Percentiles rank a stretch among this genome's conserved stretches.
These are phyloP conservation scores for Holothuria leucospilota DNA, from an alignment of 53 echinoderm and acorn worm species.

Conservation along the genomic window DNA sequence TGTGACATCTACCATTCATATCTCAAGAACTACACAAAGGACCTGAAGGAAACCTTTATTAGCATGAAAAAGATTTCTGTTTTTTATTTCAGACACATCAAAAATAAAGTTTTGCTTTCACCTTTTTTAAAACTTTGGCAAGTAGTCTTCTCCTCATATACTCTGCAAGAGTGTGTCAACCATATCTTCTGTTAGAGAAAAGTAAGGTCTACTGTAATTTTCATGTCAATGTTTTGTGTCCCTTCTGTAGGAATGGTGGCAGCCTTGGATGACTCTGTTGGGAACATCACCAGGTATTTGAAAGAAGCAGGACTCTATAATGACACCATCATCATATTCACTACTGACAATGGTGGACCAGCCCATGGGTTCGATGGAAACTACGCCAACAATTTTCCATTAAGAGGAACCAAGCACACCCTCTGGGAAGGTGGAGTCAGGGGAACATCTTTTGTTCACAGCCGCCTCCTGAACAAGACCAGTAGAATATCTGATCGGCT, in stretches of 20 bases:
- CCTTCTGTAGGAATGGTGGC: slow-evolving; percentile 81
- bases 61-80: too few relatives aligned
- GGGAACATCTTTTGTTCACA: slow-evolving; percentile 87
- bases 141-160: too few relatives aligned
- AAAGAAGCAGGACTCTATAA: slow-evolving; percentile 82
- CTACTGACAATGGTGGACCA: slow-evolving; percentile 96
- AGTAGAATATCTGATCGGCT: slow-evolving; percentile 73
- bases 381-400: slow-evolving; percentile 92
- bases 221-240: background rate
- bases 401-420: slow-evolving; percentile 86
- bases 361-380: slow-evolving; percentile 83
- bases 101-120: too few relatives aligned
- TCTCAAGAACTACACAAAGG: too few relatives aligned
- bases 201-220: too few relatives aligned
- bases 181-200: too few relatives aligned
- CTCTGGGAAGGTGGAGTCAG: slow-evolving; percentile 96
- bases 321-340: slow-evolving; percentile 92
- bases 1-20: too few relatives aligned
- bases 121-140: too few relatives aligned
- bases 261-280: slow-evolving; percentile 90
- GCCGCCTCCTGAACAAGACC: slow-evolving; percentile 74
- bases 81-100: too few relatives aligned
- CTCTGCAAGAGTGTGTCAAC: too few relatives aligned
- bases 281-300: slow-evolving; percentile 75
- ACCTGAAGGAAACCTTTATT: too few relatives aligned